phyloP scores from a whole-genome alignment of 2,113 vertebrate genomes.

The Lipotes vexillifer region DNA sequence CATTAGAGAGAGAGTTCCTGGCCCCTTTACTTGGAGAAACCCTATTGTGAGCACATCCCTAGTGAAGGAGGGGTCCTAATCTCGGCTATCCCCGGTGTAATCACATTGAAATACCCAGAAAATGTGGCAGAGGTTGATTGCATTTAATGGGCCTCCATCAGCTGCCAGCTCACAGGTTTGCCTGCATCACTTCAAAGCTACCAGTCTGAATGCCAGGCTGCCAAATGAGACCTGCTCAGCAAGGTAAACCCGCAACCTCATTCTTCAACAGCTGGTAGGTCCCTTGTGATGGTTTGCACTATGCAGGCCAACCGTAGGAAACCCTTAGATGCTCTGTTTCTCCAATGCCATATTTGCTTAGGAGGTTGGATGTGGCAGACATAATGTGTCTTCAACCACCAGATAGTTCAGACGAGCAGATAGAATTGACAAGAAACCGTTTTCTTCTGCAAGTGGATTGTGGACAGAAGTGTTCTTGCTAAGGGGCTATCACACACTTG shows the following conservation, averaged over 20 bases:
- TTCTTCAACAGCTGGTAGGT: background rate
- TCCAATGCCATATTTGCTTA: background rate
- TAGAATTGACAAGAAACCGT: background rate
- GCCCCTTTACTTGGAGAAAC: background rate
- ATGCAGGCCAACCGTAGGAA: background rate
- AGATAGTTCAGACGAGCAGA: background rate
- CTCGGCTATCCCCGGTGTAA: background rate
- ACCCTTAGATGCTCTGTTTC: background rate
- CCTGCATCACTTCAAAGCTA: background rate
- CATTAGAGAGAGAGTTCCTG: background rate
- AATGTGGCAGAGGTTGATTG: background rate
- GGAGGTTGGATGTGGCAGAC: background rate
- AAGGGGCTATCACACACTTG: background rate
- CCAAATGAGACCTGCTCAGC: conserved; percentile 10
- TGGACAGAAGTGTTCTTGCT: background rate
- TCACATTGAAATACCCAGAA: background rate
- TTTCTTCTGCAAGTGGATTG: background rate
- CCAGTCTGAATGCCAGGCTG: conserved; percentile 31
- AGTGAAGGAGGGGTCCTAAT: background rate
- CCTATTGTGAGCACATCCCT: background rate
- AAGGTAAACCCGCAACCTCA: background rate
- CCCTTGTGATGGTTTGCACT: background rate
- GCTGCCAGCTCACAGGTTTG: background rate
- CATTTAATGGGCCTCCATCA: background rate
- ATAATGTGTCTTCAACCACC: background rate